Conservation (phyloP, 2,113 vertebrate species). For the Alethe diademata region DNA sequence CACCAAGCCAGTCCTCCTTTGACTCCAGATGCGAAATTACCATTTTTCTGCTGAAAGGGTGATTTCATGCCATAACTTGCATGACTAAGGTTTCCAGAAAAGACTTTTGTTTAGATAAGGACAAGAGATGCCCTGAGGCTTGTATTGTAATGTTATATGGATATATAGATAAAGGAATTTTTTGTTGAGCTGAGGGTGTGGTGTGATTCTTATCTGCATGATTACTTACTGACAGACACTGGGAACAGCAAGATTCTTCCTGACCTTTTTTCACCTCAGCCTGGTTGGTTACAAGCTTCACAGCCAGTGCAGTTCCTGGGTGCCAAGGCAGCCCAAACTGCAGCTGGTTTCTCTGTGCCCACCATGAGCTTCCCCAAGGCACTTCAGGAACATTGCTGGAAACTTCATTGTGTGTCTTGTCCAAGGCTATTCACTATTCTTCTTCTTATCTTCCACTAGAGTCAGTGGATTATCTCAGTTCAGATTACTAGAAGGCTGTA, state of each 20-base stretch:
- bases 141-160: constrained; percentile 62
- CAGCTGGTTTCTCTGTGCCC: neutral
- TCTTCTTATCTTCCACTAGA: neutral
- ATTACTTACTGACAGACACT: constrained; percentile 62
- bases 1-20: constrained; percentile 43
- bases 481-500: neutral
- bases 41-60: constrained; percentile 67
- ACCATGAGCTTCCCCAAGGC: neutral
- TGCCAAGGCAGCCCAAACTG: neutral
- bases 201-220: constrained; percentile 64
- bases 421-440: neutral
- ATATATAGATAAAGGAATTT: constrained; percentile 53
- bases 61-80: constrained; percentile 67
- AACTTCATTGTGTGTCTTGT: neutral
- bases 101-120: constrained; percentile 72
- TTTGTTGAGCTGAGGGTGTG: constrained; percentile 62
- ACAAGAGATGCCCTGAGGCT: constrained; percentile 66
- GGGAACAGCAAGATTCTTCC: constrained; percentile 27
- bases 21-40: constrained; percentile 63
- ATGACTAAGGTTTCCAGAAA: constrained; percentile 68
- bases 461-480: neutral
- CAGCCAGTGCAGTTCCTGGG: neutral
- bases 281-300: neutral
- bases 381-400: neutral
- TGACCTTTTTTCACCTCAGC: constrained; percentile 55